phyloP scores from a whole-genome alignment of 2,797 vertebrate species.

The Sebastes diaconus region DNA sequence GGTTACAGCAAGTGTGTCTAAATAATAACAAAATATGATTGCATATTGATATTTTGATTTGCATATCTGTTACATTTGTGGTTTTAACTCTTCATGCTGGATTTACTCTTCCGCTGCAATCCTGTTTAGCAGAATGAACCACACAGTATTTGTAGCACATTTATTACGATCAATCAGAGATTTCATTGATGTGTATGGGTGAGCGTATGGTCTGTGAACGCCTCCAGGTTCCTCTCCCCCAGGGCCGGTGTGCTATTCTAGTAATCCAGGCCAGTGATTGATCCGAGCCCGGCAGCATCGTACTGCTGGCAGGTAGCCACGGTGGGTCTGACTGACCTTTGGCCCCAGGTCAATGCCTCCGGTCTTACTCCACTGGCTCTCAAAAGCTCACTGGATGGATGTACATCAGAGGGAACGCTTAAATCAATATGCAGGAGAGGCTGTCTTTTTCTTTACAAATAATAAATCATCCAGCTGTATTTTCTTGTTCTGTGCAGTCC shows the following conservation, averaged over 20 bases:
- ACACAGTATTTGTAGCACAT: neutral
- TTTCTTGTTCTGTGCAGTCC: neutral
- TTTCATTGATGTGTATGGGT: slow-evolving; percentile 16
- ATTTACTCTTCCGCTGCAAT: neutral
- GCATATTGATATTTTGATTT: too few relatives aligned
- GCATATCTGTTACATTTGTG: neutral
- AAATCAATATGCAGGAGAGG: slow-evolving; percentile 50
- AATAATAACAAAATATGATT: too few relatives aligned
- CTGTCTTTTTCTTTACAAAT: neutral
- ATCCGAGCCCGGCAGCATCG: slow-evolving; percentile 33
- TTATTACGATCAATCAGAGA: slow-evolving; percentile 20
- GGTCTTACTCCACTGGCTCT: slow-evolving; percentile 37
- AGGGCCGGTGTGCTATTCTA: slow-evolving; percentile 28
- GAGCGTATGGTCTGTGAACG: neutral
- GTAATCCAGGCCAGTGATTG: slow-evolving; percentile 57
- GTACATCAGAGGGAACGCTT: slow-evolving; percentile 38
- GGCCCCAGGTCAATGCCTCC: slow-evolving; percentile 39
- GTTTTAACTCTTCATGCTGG: neutral
- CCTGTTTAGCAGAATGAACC: neutral
- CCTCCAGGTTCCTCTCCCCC: slow-evolving; percentile 9
- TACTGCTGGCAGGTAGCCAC: slow-evolving; percentile 36
- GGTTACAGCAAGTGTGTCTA: too few relatives aligned
- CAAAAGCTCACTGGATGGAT: slow-evolving; percentile 38
- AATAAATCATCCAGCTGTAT: slow-evolving; percentile 17
- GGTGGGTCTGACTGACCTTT: slow-evolving; percentile 47